Conservation (phyloP, 2,797 vertebrate genomes). For the Lepus townsendii region DNA sequence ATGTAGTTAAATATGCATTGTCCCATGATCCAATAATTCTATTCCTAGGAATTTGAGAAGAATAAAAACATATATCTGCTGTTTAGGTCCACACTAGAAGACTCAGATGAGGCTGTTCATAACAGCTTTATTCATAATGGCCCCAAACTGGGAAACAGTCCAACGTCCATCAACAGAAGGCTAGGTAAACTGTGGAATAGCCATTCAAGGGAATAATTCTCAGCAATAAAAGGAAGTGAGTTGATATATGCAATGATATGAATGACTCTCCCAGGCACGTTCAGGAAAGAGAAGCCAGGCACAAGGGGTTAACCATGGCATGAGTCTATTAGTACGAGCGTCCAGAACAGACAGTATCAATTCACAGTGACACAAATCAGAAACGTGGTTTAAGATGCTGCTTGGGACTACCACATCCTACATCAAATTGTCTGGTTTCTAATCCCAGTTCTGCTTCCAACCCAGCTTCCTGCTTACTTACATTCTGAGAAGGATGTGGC, state of each 20-base stretch:
- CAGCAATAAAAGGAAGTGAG: background rate
- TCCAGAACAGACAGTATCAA: background rate
- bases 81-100: background rate
- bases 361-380: background rate
- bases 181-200: background rate
- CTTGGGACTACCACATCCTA: too few species aligned
- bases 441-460: too few species aligned
- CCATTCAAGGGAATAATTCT: background rate
- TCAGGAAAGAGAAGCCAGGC: background rate
- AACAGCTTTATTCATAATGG: conserved; percentile 18
- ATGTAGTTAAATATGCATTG: background rate
- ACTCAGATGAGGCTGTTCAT: background rate
- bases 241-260: background rate
- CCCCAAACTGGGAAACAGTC: conserved; percentile 12
- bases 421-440: too few species aligned
- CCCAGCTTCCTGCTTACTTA: too few species aligned
- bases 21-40: conserved; percentile 15
- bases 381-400: background rate
- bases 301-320: background rate
- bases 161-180: background rate
- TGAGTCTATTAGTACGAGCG: background rate
- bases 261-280: background rate
- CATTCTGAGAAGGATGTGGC: too few species aligned
- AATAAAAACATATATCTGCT: conserved; percentile 5
- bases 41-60: conserved; percentile 48